phyloP scores from a whole-genome alignment of 2,113 vertebrate species.

The Podarcis raffonei region DNA sequence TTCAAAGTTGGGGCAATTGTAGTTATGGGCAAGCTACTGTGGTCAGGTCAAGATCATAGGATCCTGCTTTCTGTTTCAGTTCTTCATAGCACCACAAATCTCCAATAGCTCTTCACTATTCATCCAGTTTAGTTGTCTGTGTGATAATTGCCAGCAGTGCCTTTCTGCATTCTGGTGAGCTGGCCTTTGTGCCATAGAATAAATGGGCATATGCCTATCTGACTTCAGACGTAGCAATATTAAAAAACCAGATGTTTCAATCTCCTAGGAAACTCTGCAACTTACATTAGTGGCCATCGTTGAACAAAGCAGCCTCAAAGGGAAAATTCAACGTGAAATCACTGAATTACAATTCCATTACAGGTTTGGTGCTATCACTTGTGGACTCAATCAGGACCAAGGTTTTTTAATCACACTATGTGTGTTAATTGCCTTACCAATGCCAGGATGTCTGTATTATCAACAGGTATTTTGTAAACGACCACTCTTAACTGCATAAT shows the following conservation, averaged over 20 bases:
- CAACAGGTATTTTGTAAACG: background rate
- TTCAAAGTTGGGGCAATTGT: too few species aligned
- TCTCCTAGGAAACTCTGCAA: background rate
- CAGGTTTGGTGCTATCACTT: background rate
- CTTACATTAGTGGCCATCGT: background rate
- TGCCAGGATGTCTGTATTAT: background rate
- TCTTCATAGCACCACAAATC: background rate
- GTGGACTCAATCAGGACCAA: background rate
- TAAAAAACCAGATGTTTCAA: background rate
- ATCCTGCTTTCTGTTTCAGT: background rate
- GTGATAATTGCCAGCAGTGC: background rate
- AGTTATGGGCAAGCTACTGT: background rate
- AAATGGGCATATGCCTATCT: background rate
- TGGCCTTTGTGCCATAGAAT: background rate
- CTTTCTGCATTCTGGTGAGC: background rate
- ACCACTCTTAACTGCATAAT: background rate
- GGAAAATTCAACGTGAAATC: background rate
- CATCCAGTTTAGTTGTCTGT: background rate
- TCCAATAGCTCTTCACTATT: background rate
- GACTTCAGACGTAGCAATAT: background rate
- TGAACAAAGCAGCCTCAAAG: background rate
- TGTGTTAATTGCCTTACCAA: background rate
- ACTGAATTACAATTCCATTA: background rate
- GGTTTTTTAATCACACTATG: background rate
- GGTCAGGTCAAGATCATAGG: background rate